Evolutionary conservation across 2,888 invertebrate genomes (phyloP).

Genomic region (Drosophila subquinaria): DNA sequence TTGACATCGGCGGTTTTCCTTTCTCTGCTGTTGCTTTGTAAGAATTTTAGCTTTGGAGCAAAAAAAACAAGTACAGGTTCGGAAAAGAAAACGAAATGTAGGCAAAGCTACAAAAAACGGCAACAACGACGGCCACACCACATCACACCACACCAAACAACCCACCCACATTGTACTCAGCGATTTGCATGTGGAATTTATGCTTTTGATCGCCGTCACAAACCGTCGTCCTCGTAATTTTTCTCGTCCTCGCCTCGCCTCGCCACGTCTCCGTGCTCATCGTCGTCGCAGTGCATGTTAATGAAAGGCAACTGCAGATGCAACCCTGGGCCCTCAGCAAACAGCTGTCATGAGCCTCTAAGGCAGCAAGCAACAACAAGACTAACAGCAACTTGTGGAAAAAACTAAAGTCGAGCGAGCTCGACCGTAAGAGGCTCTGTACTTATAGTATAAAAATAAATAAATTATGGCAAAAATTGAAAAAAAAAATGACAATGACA

Average conservation of each 20-base stretch:
- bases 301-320: conserved; percentile 75
- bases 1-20: conserved; percentile 44
- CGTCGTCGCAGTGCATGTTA: conserved; percentile 55
- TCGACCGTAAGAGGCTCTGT: background rate
- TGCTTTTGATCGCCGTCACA: conserved; percentile 73
- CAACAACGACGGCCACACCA: background rate
- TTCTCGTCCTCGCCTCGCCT: background rate
- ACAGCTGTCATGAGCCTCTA: conserved; percentile 52
- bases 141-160: conserved; percentile 7
- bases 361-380: conserved; percentile 28
- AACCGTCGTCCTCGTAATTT: conserved; percentile 23
- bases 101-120: conserved; percentile 15
- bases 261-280: background rate
- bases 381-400: conserved; percentile 6
- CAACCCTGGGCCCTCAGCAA: conserved; percentile 43
- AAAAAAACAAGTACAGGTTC: background rate
- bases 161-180: conserved; percentile 42
- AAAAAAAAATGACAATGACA: too few species aligned
- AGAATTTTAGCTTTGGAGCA: conserved; percentile 43
- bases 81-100: conserved; percentile 13
- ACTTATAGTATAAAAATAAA: background rate
- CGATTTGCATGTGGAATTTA: conserved; percentile 78
- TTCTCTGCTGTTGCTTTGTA: conserved; percentile 32
- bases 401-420: background rate
- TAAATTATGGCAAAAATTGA: background rate